Evolutionary conservation across 2,797 vertebrate species (phyloP).

Genomic region (Takifugu rubripes): DNA sequence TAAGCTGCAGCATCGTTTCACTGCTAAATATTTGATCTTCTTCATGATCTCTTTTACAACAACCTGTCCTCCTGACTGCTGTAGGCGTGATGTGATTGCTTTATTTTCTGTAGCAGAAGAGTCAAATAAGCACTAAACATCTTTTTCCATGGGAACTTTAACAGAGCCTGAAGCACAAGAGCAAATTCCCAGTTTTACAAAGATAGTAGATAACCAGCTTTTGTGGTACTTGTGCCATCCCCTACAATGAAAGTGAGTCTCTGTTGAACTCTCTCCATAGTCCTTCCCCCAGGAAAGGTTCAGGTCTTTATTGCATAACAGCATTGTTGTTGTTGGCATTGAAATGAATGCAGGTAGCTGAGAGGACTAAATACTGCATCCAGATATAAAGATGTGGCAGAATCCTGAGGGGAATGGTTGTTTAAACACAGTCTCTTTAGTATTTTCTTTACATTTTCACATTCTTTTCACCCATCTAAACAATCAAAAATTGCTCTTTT

Average conservation of each 20-base stretch:
- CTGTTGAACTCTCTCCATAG: not conserved
- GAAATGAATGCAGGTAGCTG: not conserved
- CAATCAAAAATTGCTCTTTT: not conserved
- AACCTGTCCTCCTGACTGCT: not conserved
- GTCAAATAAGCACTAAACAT: not conserved
- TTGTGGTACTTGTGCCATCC: not conserved
- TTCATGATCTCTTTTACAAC: not conserved
- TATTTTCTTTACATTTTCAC: not conserved
- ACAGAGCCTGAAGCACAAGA: not conserved
- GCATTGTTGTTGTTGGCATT: not conserved
- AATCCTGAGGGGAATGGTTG: not conserved
- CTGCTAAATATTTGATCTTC: not conserved
- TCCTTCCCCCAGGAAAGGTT: not conserved
- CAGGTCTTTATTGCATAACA: not conserved
- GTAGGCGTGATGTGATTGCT: not conserved
- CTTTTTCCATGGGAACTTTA: not conserved
- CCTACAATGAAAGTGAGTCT: not conserved
- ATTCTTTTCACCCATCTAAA: not conserved
- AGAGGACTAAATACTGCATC: not conserved
- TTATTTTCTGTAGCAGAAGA: not conserved
- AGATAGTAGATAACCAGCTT: not conserved
- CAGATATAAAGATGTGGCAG: not conserved
- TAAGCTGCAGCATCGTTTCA: not conserved
- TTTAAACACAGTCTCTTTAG: not conserved
- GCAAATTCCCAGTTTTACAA: not conserved